These are phyloP conservation scores for Sylvietta virens DNA, from an alignment of 2,113 vertebrate genomes.

Conservation along the genomic window DNA sequence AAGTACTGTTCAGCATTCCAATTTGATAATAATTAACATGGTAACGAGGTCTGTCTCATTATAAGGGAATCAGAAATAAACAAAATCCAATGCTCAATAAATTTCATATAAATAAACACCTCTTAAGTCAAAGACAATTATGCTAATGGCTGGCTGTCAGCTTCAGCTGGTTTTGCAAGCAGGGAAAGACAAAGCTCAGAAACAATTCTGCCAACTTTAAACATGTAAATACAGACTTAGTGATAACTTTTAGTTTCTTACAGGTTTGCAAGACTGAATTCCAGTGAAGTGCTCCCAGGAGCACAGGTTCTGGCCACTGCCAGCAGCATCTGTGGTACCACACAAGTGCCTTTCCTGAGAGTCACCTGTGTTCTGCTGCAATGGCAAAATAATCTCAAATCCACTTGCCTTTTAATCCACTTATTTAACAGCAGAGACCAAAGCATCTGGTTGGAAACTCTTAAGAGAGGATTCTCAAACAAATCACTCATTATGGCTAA, in stretches of 20 bases:
- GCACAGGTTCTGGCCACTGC: not conserved
- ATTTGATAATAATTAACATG: not conserved
- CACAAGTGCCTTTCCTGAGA: not conserved
- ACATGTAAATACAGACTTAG: not conserved
- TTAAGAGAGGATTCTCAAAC: constrained; percentile 4
- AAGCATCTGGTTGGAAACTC: not conserved
- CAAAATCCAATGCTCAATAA: not conserved
- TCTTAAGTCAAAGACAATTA: not conserved
- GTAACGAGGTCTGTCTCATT: not conserved
- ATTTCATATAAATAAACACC: not conserved
- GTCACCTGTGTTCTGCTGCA: not conserved
- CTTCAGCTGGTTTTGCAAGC: not conserved
- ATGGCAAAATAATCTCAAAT: not conserved
- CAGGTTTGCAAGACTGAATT: not conserved
- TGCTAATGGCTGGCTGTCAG: not conserved
- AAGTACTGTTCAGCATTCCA: not conserved
- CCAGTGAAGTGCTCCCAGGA: not conserved
- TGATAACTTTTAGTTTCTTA: not conserved
- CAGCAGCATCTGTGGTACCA: not conserved
- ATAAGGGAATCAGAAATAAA: not conserved
- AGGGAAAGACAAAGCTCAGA: not conserved
- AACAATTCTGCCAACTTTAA: not conserved
- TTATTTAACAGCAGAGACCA: not conserved
- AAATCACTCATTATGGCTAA: not conserved
- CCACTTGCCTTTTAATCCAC: not conserved